These are phyloP conservation scores for Ammodytes marinus DNA, from an alignment of 2,113 vertebrate genomes.

Conservation along the genomic window DNA sequence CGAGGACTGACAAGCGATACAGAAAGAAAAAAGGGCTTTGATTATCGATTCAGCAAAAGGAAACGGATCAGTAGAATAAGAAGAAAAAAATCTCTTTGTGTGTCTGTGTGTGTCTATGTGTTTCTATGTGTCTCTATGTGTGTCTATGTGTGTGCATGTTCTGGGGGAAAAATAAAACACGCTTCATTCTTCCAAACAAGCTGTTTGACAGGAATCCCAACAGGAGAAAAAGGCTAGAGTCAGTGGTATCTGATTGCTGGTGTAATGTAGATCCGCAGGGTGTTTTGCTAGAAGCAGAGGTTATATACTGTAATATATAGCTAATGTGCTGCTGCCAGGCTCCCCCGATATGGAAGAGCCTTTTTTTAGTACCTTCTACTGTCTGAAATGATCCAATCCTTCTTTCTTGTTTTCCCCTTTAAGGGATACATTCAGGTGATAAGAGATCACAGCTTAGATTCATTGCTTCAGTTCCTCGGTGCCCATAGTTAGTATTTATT, in stretches of 20 bases:
- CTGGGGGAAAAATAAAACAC: slow-evolving; percentile 29
- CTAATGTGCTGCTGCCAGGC: slow-evolving; percentile 5
- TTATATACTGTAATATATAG: slow-evolving; percentile 21
- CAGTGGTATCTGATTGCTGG: slow-evolving; percentile 41
- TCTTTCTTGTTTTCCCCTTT: slow-evolving; percentile 26
- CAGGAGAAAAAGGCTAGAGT: slow-evolving; percentile 17
- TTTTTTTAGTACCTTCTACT: slow-evolving; percentile 10
- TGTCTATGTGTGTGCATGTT: slow-evolving; percentile 10
- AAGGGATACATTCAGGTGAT: slow-evolving; percentile 29
- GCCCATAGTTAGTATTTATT: slow-evolving; percentile 12
- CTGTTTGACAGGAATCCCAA: slow-evolving; percentile 62
- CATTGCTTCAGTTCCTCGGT: background rate
- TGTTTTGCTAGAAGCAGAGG: slow-evolving; percentile 27
- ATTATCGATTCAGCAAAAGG: slow-evolving; percentile 80
- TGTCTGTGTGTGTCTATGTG: slow-evolving; percentile 14
- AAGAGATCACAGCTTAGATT: slow-evolving; percentile 23
- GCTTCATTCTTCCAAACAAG: slow-evolving; percentile 64
- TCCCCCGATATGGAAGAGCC: slow-evolving; percentile 33
- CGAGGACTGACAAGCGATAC: slow-evolving; percentile 65
- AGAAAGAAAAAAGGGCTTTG: slow-evolving; percentile 71
- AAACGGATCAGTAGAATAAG: slow-evolving; percentile 62
- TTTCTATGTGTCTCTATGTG: slow-evolving; percentile 13
- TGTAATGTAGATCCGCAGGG: slow-evolving; percentile 33
- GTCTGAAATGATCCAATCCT: slow-evolving; percentile 39
- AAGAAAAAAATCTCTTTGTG: slow-evolving; percentile 31